A percentile compares a stretch with the other conserved stretches of the same genome.
These are phyloP conservation scores for Isichthys henryi DNA, from an alignment of 2,113 vertebrate genomes.

Conservation along the genomic window DNA sequence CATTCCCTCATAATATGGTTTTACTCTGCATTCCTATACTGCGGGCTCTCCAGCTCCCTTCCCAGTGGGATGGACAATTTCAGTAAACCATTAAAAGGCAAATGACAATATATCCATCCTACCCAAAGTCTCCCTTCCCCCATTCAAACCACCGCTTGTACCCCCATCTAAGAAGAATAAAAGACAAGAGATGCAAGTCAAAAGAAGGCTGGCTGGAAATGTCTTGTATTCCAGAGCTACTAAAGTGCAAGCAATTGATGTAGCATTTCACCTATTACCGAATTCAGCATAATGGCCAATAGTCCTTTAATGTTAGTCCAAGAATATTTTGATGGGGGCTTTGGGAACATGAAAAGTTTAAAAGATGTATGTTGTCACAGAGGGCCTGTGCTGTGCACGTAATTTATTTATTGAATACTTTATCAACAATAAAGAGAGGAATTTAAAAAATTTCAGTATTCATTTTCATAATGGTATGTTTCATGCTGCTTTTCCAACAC, in stretches of 20 bases:
- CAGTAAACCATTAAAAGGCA: slow-evolving; percentile 58
- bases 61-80: slow-evolving; percentile 35
- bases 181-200: neutral
- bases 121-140: slow-evolving; percentile 23
- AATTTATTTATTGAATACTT: neutral
- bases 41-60: neutral
- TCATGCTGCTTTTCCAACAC: neutral
- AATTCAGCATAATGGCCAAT: neutral
- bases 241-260: neutral
- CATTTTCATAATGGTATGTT: neutral
- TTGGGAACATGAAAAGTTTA: neutral
- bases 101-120: slow-evolving; percentile 55
- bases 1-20: neutral
- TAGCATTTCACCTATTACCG: neutral
- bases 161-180: neutral
- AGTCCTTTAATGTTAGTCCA: neutral
- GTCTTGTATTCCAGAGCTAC: neutral
- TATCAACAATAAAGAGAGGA: neutral
- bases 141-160: neutral
- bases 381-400: neutral
- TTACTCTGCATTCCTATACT: neutral
- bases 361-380: neutral
- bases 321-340: neutral
- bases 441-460: slow-evolving; percentile 2
- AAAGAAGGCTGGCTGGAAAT: neutral